A percentile compares a stretch with the other conserved stretches of the same genome.
Conservation (phyloP, 2,113 vertebrate genomes). For the Paradoxurus hermaphroditus region DNA sequence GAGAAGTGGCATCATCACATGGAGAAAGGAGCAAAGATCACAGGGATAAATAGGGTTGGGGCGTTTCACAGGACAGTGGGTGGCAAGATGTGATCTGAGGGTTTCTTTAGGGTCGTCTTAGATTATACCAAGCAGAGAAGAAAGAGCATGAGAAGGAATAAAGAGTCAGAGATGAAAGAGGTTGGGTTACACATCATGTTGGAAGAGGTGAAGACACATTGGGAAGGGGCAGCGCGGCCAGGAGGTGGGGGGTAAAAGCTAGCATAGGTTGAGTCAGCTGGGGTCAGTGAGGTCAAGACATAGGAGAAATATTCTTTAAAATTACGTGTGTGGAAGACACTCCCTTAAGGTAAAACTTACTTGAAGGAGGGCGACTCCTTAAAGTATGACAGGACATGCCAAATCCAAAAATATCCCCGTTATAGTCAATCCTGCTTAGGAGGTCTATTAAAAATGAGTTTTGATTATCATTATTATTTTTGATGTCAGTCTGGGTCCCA, state of each 20-base stretch:
- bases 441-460: neutral
- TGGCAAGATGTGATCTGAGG: neutral
- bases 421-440: neutral
- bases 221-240: neutral
- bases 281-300: neutral
- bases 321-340: neutral
- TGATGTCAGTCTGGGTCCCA: neutral
- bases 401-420: neutral
- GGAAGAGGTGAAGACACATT: neutral
- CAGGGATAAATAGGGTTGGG: neutral
- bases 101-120: neutral
- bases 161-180: neutral
- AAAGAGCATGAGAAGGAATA: neutral
- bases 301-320: neutral
- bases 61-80: too few relatives aligned
- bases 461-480: neutral
- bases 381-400: neutral
- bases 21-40: neutral
- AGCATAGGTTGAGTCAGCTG: neutral
- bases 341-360: neutral
- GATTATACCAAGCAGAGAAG: neutral
- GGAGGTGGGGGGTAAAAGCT: neutral
- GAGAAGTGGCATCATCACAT: neutral
- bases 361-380: neutral
- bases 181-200: neutral